Evolutionary conservation across 1,140 invertebrate genomes (phyloP), one percentile per base, ranked within the genome.

Genomic region (Trichonephila clavata): DNA sequence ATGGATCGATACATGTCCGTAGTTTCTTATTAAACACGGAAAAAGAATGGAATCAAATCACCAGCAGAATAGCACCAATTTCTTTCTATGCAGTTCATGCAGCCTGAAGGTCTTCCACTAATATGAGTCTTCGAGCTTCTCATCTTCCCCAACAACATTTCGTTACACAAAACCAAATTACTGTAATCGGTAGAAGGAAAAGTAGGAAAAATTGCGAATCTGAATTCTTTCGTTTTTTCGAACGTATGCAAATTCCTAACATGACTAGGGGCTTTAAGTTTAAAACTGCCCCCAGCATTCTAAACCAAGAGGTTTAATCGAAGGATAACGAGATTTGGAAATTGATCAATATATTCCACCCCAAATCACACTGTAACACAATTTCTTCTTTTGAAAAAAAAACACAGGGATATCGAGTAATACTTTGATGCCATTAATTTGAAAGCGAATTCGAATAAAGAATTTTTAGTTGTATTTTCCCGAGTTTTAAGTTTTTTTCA

Each of bases 131-230:
- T 50, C 43, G 13, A 18, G 14, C 24, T 16, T 71, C 10, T 71
- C 68, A 10, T 1, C 13, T 32, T 32, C 27, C 27, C 16, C 43
- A 13, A 27, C 27, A 6, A 39, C 68, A 77, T 77, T 77, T 32
- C 68, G 16, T 77, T 77, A 18, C 27, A 39, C 68, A 77, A 77
- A 77, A 77, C 68, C 68, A 77, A 77, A 77, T 77, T 77, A 77
- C 68, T 32, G 32, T 8, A 77, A 39, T 77, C 27, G 27, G 68
- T 61, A 27, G 32, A 39, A 6, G 27, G 68, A 77, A 32, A 39
- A 77, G 24, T 4, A 32, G 27, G 32, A 77, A 32, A 32, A 71
- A 77, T 16, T 5, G 14, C 0, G 27, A 77, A 27, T 10, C 32
- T 0, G 27, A 77, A 16, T 32, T 13, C 18, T 20, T 27, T 77